phyloP scores from a whole-genome alignment of 2,113 vertebrate species.

The Numida meleagris region DNA sequence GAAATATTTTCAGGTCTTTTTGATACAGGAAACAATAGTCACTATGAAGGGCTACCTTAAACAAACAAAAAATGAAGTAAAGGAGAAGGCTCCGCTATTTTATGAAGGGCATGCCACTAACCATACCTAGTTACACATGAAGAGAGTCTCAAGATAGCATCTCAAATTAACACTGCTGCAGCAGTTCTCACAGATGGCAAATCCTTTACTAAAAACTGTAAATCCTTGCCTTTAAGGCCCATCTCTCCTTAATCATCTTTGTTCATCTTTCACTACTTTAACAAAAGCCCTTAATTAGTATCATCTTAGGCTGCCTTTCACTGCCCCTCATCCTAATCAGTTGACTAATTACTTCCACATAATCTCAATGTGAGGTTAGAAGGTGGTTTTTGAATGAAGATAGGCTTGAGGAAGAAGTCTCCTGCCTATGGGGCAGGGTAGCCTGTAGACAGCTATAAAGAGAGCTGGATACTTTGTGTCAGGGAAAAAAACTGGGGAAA shows the following conservation, averaged over 20 bases:
- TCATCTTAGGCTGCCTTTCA: constrained; percentile 48
- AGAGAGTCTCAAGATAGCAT: background rate
- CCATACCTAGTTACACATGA: accelerated
- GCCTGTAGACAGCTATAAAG: background rate
- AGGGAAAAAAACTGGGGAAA: background rate
- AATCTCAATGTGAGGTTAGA: constrained; percentile 11
- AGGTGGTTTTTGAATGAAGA: background rate
- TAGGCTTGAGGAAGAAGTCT: background rate
- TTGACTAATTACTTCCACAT: constrained; percentile 43
- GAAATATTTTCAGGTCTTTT: background rate
- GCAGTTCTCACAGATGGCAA: constrained; percentile 38
- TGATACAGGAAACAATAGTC: background rate
- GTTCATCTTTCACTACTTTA: constrained; percentile 24
- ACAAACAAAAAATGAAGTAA: background rate
- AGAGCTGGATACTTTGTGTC: background rate
- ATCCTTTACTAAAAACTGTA: constrained; percentile 52
- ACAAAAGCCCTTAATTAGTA: constrained; percentile 64
- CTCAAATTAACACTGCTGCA: constrained; percentile 6
- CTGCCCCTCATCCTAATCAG: constrained; percentile 41
- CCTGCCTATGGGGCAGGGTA: background rate
- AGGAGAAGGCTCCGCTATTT: background rate
- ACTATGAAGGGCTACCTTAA: background rate
- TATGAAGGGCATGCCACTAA: background rate
- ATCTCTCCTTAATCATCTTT: constrained; percentile 46
- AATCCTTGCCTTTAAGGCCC: constrained; percentile 43